Evolutionary conservation across 2,888 invertebrate species (phyloP).

Genomic region (Lamellibrachia columna): DNA sequence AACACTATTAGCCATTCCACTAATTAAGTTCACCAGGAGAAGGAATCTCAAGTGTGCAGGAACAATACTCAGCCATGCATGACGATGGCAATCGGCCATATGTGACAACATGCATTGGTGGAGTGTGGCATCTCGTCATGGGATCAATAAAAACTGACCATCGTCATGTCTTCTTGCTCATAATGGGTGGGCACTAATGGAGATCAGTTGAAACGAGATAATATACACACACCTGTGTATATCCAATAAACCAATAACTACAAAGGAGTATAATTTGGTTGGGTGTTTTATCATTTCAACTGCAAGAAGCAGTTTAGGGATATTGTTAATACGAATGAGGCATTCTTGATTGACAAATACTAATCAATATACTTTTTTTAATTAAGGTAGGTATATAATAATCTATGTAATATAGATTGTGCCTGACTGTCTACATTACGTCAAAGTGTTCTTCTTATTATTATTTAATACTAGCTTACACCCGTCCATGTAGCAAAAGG

Average conservation of each 20-base stretch:
- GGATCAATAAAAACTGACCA: neutral
- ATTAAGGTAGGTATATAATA: neutral
- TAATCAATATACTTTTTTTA: neutral
- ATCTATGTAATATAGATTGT: neutral
- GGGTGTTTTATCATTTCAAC: neutral
- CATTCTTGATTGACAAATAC: neutral
- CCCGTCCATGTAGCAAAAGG: too few relatives aligned
- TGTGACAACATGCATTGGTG: neutral
- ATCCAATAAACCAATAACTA: neutral
- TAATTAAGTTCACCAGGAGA: neutral
- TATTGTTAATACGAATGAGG: neutral
- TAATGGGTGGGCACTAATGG: neutral
- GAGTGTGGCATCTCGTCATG: neutral
- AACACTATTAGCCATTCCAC: conserved; percentile 16
- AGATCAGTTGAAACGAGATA: neutral
- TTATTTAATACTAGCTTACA: too few relatives aligned
- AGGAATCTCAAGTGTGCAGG: conserved; percentile 16
- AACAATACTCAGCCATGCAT: neutral
- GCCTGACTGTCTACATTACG: too few relatives aligned
- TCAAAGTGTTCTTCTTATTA: too few relatives aligned
- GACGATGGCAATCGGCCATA: neutral
- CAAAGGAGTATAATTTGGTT: neutral
- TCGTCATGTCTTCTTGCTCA: neutral
- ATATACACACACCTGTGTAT: neutral
- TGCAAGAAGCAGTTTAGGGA: neutral